A percentile compares a stretch with the other conserved stretches of the same genome.
phyloP scores from a whole-genome alignment of 64 coral and sea anemone genomes.

The Stichodactyla helianthus region DNA sequence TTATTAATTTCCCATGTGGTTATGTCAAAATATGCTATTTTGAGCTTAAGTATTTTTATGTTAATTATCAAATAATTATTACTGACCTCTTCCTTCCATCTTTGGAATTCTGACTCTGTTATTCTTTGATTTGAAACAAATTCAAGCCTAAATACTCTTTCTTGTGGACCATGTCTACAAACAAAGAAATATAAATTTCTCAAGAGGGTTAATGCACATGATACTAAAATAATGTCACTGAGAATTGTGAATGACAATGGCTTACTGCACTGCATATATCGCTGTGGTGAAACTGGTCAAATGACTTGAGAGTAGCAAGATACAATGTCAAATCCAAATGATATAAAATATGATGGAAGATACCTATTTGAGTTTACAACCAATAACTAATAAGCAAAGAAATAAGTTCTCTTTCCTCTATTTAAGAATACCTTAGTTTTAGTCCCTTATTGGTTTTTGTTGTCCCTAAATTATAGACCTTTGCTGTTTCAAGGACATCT shows the following conservation, averaged over 20 bases:
- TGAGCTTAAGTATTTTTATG: background rate
- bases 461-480: conserved; percentile 81
- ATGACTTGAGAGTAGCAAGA: no score
- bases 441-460: conserved; percentile 98
- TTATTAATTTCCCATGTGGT: background rate
- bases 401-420: background rate
- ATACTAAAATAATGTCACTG: no score
- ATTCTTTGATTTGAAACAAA: conserved; percentile 99
- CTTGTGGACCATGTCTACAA: conserved; percentile 84
- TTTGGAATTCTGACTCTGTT: conserved; percentile 80
- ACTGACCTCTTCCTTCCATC: conserved; percentile 88
- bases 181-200: background rate
- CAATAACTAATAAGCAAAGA: no score
- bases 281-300: no score
- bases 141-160: conserved; percentile 91
- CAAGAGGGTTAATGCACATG: background rate
- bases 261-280: no score
- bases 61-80: background rate
- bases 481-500: conserved; percentile 97
- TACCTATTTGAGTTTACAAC: no score
- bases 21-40: background rate
- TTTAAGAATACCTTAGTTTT: conserved; percentile 67
- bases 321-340: no score
- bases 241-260: no score
- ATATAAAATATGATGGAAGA: no score